Evolutionary conservation across 1,140 invertebrate genomes (phyloP).

Genomic region (Nylanderia fulva): DNA sequence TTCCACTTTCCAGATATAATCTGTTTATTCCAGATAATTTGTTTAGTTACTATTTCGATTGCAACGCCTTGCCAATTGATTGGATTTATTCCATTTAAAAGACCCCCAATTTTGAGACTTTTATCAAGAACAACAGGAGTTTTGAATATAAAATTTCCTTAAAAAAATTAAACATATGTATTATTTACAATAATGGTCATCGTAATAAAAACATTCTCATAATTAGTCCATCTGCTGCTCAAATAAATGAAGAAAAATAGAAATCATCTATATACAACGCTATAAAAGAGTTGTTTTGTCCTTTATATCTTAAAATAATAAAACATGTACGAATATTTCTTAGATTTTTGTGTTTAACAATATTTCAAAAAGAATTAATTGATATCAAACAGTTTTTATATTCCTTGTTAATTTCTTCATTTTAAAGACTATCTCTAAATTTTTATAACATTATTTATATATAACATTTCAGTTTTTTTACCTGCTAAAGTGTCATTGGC

Average conservation of each 20-base stretch:
- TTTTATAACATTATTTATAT: neutral
- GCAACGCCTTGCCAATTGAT: constrained; percentile 76
- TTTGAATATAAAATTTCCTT: constrained; percentile 80
- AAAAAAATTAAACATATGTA: constrained; percentile 9
- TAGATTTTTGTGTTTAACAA: too few species aligned
- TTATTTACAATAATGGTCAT: constrained; percentile 35
- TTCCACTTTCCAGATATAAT: constrained; percentile 79
- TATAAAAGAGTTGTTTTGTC: too few species aligned
- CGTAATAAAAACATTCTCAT: too few species aligned
- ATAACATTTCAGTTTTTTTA: constrained; percentile 45
- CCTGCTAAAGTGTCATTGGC: constrained; percentile 63
- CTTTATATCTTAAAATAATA: too few species aligned
- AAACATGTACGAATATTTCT: too few species aligned
- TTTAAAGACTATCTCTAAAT: neutral
- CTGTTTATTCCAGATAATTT: too few species aligned
- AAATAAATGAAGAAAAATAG: too few species aligned
- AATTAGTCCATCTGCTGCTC: too few species aligned
- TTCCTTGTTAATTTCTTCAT: too few species aligned
- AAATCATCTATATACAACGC: too few species aligned
- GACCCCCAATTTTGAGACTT: constrained; percentile 67
- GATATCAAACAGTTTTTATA: too few species aligned
- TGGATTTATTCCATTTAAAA: constrained; percentile 77
- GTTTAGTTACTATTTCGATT: constrained; percentile 67
- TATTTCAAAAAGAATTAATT: too few species aligned
- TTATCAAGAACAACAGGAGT: constrained; percentile 76